A percentile compares a stretch with the other conserved stretches of the same genome.
phyloP scores from a whole-genome alignment of 2,888 invertebrate genomes.

The Nomada ferruginata region DNA sequence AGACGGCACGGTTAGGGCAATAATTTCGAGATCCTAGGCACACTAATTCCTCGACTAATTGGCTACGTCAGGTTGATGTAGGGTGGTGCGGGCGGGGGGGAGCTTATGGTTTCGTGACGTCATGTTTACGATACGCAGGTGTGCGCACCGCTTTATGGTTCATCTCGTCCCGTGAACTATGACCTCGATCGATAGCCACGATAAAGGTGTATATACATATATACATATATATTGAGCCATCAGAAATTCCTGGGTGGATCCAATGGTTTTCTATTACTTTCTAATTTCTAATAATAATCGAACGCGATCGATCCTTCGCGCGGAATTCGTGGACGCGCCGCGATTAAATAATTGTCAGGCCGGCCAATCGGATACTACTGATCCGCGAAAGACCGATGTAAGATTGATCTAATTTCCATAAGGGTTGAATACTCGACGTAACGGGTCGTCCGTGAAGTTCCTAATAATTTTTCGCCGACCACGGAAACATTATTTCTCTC shows the following conservation, averaged over 20 bases:
- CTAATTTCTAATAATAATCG: too few species aligned
- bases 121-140: slow-evolving; percentile 71
- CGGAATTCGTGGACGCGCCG: too few species aligned
- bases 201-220: background rate
- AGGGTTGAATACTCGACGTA: too few species aligned
- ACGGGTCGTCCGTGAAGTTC: too few species aligned
- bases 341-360: too few species aligned
- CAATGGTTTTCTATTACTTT: background rate
- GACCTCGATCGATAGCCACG: slow-evolving; percentile 58
- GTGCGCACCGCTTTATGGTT: slow-evolving; percentile 64
- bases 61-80: slow-evolving; percentile 56
- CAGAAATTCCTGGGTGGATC: slow-evolving; percentile 29
- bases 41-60: slow-evolving; percentile 75
- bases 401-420: too few species aligned
- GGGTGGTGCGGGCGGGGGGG: background rate
- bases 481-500: too few species aligned
- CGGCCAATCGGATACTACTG: too few species aligned
- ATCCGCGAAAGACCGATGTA: too few species aligned
- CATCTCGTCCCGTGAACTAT: slow-evolving; percentile 57
- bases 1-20: slow-evolving; percentile 70
- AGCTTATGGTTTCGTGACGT: slow-evolving; percentile 66
- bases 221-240: background rate
- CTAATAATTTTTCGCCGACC: too few species aligned
- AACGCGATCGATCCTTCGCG: too few species aligned
- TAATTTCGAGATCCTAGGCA: slow-evolving; percentile 72